Evolutionary conservation across 2,113 vertebrate species (phyloP).

Genomic region (Pseudorhombus dupliciocellatus): DNA sequence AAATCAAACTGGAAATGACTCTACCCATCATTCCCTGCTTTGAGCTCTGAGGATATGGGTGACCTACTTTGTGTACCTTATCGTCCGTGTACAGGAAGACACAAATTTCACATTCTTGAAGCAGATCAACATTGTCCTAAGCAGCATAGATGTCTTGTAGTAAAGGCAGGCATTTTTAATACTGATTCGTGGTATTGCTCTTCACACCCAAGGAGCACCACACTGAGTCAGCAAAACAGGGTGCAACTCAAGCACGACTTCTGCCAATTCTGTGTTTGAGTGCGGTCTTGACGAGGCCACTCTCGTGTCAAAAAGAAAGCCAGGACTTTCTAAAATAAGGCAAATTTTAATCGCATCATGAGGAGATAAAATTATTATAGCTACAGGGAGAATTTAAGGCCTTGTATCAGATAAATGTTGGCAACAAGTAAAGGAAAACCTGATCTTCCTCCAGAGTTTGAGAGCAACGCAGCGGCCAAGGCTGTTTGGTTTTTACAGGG

Average conservation of each 20-base stretch:
- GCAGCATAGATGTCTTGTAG: slow-evolving; percentile 1
- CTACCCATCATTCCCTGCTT: slow-evolving; percentile 34
- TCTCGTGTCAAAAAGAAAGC: slow-evolving; percentile 1
- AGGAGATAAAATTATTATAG: slow-evolving; percentile 19
- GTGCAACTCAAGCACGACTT: slow-evolving; percentile 25
- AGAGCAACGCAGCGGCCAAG: slow-evolving; percentile 21
- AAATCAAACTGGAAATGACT: slow-evolving; percentile 12
- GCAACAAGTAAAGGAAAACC: slow-evolving; percentile 18
- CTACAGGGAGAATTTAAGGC: slow-evolving; percentile 26
- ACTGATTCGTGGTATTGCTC: slow-evolving; percentile 29
- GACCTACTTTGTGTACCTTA: slow-evolving; percentile 40
- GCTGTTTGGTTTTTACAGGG: slow-evolving; percentile 35
- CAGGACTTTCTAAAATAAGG: slow-evolving; percentile 50
- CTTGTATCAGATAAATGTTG: slow-evolving; percentile 10
- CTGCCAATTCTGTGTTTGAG: slow-evolving; percentile 28
- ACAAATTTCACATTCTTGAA: slow-evolving; percentile 29
- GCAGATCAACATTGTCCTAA: slow-evolving; percentile 22
- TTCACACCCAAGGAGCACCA: slow-evolving; percentile 5
- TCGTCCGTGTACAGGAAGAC: slow-evolving; percentile 10
- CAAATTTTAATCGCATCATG: slow-evolving; percentile 38
- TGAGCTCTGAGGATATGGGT: slow-evolving; percentile 6
- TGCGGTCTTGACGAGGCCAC: slow-evolving; percentile 31
- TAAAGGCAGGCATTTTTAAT: not conserved
- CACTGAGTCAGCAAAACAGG: not conserved
- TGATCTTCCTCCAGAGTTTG: slow-evolving; percentile 7